Conservation (phyloP, 2,888 invertebrate genomes). For the Macrosoma leucophasiata region DNA sequence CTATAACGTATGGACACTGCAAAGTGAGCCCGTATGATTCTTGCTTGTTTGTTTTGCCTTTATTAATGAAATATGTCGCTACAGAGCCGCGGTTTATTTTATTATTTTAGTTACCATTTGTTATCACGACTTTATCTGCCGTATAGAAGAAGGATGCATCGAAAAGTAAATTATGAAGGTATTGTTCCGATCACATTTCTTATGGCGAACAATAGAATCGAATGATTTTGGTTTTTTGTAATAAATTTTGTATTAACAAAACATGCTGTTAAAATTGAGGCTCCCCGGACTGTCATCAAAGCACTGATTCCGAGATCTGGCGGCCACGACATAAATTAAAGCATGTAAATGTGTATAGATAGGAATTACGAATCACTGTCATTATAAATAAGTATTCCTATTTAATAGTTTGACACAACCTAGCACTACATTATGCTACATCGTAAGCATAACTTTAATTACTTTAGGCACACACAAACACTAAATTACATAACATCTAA, state of each 20-base stretch:
- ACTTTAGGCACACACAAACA: no score
- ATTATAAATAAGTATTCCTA: no score
- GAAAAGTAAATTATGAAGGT: conserved; percentile 72
- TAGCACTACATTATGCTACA: no score
- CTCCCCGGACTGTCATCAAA: no score
- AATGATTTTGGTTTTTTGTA: conserved; percentile 59
- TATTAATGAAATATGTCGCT: conserved; percentile 76
- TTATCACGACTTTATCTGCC: conserved; percentile 74
- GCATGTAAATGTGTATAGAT: no score
- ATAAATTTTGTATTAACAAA: conserved; percentile 67
- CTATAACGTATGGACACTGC: conserved; percentile 74
- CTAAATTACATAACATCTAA: no score
- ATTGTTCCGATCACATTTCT: conserved; percentile 68
- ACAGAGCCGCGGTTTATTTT: conserved; percentile 61
- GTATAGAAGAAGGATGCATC: conserved; percentile 62
- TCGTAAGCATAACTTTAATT: no score
- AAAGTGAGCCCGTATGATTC: conserved; percentile 72
- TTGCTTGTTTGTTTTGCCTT: conserved; percentile 66
- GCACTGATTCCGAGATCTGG: no score
- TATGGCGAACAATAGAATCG: conserved; percentile 63
- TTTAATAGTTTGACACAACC: no score
- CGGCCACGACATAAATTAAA: no score
- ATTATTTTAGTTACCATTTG: conserved; percentile 75
- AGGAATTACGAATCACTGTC: no score
- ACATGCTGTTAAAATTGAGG: conserved; percentile 32